Evolutionary conservation across 1,140 invertebrate species (phyloP).

Genomic region (Chionoecetes opilio): DNA sequence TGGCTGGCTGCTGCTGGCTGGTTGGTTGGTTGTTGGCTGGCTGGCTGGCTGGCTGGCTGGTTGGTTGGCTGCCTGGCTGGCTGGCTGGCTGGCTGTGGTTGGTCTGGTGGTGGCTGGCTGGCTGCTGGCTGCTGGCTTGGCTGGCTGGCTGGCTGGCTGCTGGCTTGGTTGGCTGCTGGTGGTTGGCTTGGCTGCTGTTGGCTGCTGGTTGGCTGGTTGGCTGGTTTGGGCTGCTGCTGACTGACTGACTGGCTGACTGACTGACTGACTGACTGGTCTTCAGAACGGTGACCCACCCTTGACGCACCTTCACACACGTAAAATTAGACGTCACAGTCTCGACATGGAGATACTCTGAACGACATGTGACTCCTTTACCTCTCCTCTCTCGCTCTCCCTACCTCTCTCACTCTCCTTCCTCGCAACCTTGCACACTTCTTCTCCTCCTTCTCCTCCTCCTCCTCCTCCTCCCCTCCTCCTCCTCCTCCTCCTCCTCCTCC

Average conservation of each 20-base stretch:
- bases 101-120: not conserved
- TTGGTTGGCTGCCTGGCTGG: not conserved
- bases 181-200: not conserved
- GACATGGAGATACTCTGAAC: no score
- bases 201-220: not conserved
- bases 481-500: not conserved
- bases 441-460: not conserved
- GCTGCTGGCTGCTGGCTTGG: not conserved
- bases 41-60: not conserved
- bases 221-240: not conserved
- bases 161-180: no score
- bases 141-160: not conserved
- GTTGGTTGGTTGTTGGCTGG: not conserved
- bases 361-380: not conserved
- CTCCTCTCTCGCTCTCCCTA: not conserved
- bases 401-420: constrained; percentile 48
- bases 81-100: not conserved
- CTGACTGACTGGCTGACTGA: not conserved
- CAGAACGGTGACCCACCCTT: not conserved
- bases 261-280: not conserved
- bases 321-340: not conserved
- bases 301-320: constrained; percentile 9
- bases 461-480: not conserved
- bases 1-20: not conserved
- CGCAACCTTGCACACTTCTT: not conserved